Conservation (phyloP, 2,797 vertebrate genomes). For the Sardinella longiceps region DNA sequence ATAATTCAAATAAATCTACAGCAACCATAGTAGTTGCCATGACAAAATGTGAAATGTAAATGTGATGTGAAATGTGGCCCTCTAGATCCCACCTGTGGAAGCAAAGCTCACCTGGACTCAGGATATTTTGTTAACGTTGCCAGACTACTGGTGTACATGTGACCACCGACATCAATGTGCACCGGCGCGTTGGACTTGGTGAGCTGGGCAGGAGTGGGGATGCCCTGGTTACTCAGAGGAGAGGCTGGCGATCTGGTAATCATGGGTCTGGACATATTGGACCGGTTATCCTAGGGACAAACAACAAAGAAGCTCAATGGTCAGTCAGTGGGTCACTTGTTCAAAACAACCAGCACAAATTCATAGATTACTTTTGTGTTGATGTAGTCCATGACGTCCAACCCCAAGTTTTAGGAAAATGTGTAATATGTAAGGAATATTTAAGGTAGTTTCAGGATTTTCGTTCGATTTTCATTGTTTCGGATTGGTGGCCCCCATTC, state of each 20-base stretch:
- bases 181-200: slow-evolving; percentile 98
- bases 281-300: slow-evolving; percentile 89
- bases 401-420: neutral
- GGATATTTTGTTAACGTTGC: slow-evolving; percentile 97
- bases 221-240: slow-evolving; percentile 97
- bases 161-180: slow-evolving; percentile 98
- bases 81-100: neutral
- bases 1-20: neutral
- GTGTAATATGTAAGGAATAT: no score
- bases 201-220: slow-evolving; percentile 95
- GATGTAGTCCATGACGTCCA: neutral
- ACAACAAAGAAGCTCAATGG: slow-evolving; percentile 9
- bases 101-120: slow-evolving; percentile 88
- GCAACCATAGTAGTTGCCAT: neutral
- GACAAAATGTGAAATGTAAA: neutral
- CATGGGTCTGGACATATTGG: slow-evolving; percentile 98
- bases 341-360: neutral
- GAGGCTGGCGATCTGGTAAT: slow-evolving; percentile 97
- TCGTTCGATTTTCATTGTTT: neutral
- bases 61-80: neutral
- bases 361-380: neutral
- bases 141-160: slow-evolving; percentile 99
- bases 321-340: neutral
- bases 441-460: no score
- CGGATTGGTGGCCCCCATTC: neutral